phyloP scores from a whole-genome alignment of 2,888 invertebrate genomes.

The Xiphydria camelus region DNA sequence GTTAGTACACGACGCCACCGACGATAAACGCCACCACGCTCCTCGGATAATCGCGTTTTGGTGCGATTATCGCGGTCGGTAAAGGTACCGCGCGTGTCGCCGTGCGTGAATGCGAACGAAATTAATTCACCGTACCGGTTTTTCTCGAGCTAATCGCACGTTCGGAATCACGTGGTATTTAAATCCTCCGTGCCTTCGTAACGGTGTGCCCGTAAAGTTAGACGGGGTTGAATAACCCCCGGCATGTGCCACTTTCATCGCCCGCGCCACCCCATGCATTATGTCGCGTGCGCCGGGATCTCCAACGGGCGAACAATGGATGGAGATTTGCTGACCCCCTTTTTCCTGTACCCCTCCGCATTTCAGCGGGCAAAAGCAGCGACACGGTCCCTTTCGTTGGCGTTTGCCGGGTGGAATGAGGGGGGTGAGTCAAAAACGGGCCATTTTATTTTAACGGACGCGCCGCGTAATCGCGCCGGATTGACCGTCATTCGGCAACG shows the following conservation, averaged over 20 bases:
- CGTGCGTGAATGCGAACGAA: background rate
- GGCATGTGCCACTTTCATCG: conserved; percentile 37
- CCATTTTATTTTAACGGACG: no score
- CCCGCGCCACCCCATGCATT: conserved; percentile 17
- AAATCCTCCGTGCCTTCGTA: conserved; percentile 34
- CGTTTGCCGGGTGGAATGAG: no score
- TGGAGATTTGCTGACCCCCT: conserved; percentile 15
- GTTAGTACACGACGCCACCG: no score
- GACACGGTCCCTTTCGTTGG: background rate
- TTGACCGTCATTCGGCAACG: no score
- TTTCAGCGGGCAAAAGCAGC: conserved; percentile 1
- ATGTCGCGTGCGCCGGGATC: conserved; percentile 15
- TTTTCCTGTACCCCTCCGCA: background rate
- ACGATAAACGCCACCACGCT: no score
- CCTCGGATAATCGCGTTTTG: no score
- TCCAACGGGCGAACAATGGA: conserved; percentile 11
- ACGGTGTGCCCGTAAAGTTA: conserved; percentile 34
- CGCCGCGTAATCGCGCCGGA: no score
- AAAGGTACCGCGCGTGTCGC: background rate
- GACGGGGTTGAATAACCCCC: conserved; percentile 30
- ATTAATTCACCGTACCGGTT: background rate
- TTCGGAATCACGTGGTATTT: conserved; percentile 26
- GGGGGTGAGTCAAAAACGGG: no score
- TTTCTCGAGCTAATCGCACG: background rate
- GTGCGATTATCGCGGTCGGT: background rate